A percentile compares a stretch with the other conserved stretches of the same genome.
Evolutionary conservation across 2,888 invertebrate genomes (phyloP).

Genomic region (Chalcis sispes): DNA sequence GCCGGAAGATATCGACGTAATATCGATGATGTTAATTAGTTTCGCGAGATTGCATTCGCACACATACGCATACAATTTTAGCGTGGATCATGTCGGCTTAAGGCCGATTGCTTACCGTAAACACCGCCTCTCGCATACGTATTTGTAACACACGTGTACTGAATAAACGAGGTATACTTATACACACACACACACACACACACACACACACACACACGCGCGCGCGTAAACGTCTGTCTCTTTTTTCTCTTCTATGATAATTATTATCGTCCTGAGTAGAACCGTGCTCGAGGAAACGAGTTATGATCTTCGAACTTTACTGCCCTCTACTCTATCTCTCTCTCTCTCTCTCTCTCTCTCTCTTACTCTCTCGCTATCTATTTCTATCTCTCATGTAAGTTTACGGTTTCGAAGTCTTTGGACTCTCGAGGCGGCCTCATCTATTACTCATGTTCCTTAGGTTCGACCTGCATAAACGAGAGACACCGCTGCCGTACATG

Average conservation of each 20-base stretch:
- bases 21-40: constrained; percentile 74
- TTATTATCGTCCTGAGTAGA: constrained; percentile 61
- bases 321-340: neutral
- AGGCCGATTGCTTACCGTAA: constrained; percentile 73
- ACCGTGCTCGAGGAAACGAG: constrained; percentile 42
- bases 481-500: too few species aligned
- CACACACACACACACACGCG: neutral
- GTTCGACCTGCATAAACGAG: neutral
- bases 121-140: constrained; percentile 61
- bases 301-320: constrained; percentile 49
- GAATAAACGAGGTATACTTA: too few species aligned
- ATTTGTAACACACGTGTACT: too few species aligned
- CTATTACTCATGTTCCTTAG: constrained; percentile 25
- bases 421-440: too few species aligned
- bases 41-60: constrained; percentile 43
- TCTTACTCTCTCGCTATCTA: too few species aligned
- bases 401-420: too few species aligned
- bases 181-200: neutral
- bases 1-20: too few species aligned
- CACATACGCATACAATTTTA: too few species aligned
- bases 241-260: constrained; percentile 58
- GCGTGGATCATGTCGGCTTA: constrained; percentile 74
- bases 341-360: neutral
- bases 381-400: too few species aligned
- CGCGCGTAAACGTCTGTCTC: constrained; percentile 16